phyloP scores from a whole-genome alignment of 2,113 vertebrate species.

The Mesembrinibis cayennensis region DNA sequence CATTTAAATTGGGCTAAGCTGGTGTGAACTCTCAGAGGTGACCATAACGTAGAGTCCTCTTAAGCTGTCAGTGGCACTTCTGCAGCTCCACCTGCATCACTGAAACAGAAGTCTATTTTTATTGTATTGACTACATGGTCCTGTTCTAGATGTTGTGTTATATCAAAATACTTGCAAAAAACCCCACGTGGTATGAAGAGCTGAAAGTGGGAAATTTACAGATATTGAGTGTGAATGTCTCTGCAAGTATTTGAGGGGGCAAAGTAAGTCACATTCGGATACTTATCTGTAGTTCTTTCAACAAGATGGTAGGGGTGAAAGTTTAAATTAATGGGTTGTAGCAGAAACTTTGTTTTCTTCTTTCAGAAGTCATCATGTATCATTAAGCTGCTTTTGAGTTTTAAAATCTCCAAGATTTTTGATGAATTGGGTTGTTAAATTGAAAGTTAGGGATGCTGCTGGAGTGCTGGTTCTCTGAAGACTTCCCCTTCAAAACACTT shows the following conservation, averaged over 20 bases:
- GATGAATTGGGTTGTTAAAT: not conserved
- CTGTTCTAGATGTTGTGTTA: not conserved
- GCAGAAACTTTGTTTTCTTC: not conserved
- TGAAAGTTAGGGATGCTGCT: not conserved
- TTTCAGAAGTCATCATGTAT: not conserved
- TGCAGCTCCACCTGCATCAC: not conserved
- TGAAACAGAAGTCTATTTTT: not conserved
- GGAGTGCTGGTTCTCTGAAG: not conserved
- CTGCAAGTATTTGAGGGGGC: not conserved
- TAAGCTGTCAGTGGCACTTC: not conserved
- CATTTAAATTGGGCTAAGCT: not conserved
- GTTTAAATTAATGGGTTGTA: not conserved
- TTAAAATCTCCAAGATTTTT: not conserved
- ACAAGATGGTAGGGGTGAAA: not conserved
- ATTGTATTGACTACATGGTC: not conserved
- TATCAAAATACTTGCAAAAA: not conserved
- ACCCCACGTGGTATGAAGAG: fast-evolving
- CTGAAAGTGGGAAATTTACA: not conserved
- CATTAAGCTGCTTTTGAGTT: not conserved
- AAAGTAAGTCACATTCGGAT: not conserved
- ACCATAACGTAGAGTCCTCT: not conserved
- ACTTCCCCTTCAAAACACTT: not conserved
- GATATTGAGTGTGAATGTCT: not conserved
- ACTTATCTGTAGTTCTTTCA: not conserved
- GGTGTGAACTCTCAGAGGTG: not conserved